These are phyloP conservation scores for Alligator mississippiensis DNA, from an alignment of 2,113 vertebrate genomes.

Conservation along the genomic window DNA sequence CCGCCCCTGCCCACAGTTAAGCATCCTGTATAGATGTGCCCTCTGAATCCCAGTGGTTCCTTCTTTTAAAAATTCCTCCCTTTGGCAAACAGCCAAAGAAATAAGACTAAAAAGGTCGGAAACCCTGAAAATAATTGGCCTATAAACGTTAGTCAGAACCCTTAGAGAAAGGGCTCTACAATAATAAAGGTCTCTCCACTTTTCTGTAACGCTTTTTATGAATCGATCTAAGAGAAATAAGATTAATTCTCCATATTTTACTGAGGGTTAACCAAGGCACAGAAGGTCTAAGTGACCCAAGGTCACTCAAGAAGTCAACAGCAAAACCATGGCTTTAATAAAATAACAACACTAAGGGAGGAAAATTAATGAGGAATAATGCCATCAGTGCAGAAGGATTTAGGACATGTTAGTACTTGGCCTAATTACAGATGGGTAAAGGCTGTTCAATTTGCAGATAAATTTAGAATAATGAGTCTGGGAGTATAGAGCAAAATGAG, in stretches of 20 bases:
- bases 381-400: constrained; percentile 2
- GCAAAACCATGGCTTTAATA: background rate
- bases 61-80: background rate
- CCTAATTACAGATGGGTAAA: constrained; percentile 44
- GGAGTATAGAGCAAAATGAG: background rate
- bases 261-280: background rate
- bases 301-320: background rate
- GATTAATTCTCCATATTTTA: background rate
- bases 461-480: constrained; percentile 60
- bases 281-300: background rate
- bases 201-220: background rate
- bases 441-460: constrained; percentile 24
- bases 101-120: background rate
- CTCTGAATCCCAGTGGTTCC: background rate
- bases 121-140: background rate
- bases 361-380: constrained; percentile 33
- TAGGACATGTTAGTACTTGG: constrained; percentile 17
- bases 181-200: background rate
- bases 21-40: background rate
- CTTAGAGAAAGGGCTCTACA: background rate
- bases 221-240: background rate
- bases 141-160: background rate
- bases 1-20: background rate
- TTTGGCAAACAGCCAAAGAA: background rate
- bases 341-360: background rate